These are phyloP conservation scores for Microctonus aethiopoides DNA, from an alignment of 2,888 invertebrate genomes.

Conservation along the genomic window DNA sequence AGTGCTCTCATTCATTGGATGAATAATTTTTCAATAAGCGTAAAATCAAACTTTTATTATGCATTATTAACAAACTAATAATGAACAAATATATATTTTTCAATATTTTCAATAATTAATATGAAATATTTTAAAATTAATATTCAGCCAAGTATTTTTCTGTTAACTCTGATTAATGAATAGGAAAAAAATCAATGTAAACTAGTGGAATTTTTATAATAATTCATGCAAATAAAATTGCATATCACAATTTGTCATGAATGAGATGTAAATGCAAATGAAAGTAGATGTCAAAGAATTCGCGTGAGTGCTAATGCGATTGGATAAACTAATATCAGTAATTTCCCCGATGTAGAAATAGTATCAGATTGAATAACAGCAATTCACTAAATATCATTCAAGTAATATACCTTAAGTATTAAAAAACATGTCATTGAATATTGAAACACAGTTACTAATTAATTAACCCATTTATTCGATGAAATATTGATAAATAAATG, in stretches of 20 bases:
- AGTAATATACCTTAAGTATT: neutral
- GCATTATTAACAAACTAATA: no score
- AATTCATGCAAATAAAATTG: neutral
- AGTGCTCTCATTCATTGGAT: neutral
- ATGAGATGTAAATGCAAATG: neutral
- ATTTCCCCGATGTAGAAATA: neutral
- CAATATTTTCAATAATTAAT: neutral
- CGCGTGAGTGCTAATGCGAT: conserved; percentile 6
- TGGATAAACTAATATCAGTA: conserved; percentile 5
- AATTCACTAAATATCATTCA: neutral
- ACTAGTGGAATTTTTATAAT: neutral
- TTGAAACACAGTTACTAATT: neutral
- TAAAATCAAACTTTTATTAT: no score
- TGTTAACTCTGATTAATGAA: no score
- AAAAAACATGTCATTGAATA: neutral
- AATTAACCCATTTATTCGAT: neutral
- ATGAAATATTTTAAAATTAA: neutral
- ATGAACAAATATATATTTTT: no score
- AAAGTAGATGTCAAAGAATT: neutral
- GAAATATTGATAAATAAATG: neutral
- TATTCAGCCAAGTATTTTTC: no score
- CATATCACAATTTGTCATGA: neutral
- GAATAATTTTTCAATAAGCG: neutral
- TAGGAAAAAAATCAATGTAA: neutral
- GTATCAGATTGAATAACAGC: neutral